Evolutionary conservation across 1,140 invertebrate species (phyloP), one percentile per base, ranked within the genome.

Genomic region (Drosophila lini): DNA sequence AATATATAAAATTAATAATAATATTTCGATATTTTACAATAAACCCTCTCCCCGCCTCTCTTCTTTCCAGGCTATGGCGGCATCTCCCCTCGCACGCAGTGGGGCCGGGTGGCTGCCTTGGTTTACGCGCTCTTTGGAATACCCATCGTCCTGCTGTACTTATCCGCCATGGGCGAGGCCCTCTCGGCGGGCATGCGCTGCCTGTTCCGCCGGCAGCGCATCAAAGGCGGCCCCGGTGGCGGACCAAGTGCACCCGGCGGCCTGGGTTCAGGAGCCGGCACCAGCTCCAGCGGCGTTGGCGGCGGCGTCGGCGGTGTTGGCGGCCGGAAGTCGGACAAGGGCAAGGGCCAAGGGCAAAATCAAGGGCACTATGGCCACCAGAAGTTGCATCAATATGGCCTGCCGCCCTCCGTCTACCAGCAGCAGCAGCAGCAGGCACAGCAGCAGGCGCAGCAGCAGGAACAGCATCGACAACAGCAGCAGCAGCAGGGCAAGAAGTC

Each of bases 91-190:
- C 95, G 96, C 83, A 99, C 98, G 0, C 94, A 97, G 38, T 96
- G 96, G 95, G 97, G 98, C 65, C 84, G 93, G 81, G 60, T 96
- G 95, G 96, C 97, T 19, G 98, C 98, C 5, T 96, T 98, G 59
- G 93, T 97, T 19, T 98, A 98, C 92, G 97, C 97, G 1, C 94
- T 97, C 5, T 94, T 98, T 41, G 97, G 97, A 22, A 98, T 98
- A 71, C 98, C 98, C 5, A 93, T 98, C 50, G 97, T 98, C 94
- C 93, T 98, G 80, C 94, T 98, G 19, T 97, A 97, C 91, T 93
- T 97, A n/a, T 97, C 96, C 22, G 97, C 96, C 6, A 95, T 97
- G 32, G 97, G 97, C 9, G 96, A 97, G 70, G 95, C 96, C 0
- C 93, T 97, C 1, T 92, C 92, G 28, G 76, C 89, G 10, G 79